Base-by-base conservation (phyloP, 2,888 invertebrate genomes). In the Camptogramma bilineatum region DNA sequence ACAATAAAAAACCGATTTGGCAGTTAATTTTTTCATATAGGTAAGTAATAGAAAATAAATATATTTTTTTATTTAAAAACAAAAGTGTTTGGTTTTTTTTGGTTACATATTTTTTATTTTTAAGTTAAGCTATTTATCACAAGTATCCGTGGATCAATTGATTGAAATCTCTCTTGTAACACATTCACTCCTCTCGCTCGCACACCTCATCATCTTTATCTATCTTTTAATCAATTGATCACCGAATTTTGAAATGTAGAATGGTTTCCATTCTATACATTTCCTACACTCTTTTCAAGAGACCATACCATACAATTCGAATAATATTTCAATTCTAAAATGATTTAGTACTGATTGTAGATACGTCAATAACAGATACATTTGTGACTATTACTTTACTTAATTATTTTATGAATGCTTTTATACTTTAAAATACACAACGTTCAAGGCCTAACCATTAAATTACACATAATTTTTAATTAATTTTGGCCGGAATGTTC, bases 1-100 rank as follows among this genome's bases (percentile, higher is more conserved):
- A 13, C 34, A 39, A 39, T 13, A 39, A 9, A n/a, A 31, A 9
- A 39, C 10, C 13, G 4, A 39, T 39, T 39, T 39, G 34, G 34
- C 34, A 39, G 34, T 39, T 39, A 1, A 39, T 10, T 39, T 39
- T 13, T 39, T 28, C 7, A 28, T 34, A 34, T 10, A 7, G 7
- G 8, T 31, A 31, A 2, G 4, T 39, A 39, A 13, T 13, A 39
- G 13, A 39, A 39, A 13, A 39, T 13, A 39, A 39, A 39, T 39
- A 39, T 8, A 39, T 2, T 39, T 39, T 1, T 2, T 34, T 34
- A 34, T 34, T 4, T 34, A 13, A 1, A 34, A 39, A 39, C 34
- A 39, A 39, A 24, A 34, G 13, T 39, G 34, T 39, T 39, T 39
- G 34, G 34, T 39, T 39, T 39, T 34, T 39, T 39, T 39, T 39